These are phyloP conservation scores for Phylloscopus trochiloides DNA, from an alignment of 2,113 vertebrate genomes.

Conservation along the genomic window DNA sequence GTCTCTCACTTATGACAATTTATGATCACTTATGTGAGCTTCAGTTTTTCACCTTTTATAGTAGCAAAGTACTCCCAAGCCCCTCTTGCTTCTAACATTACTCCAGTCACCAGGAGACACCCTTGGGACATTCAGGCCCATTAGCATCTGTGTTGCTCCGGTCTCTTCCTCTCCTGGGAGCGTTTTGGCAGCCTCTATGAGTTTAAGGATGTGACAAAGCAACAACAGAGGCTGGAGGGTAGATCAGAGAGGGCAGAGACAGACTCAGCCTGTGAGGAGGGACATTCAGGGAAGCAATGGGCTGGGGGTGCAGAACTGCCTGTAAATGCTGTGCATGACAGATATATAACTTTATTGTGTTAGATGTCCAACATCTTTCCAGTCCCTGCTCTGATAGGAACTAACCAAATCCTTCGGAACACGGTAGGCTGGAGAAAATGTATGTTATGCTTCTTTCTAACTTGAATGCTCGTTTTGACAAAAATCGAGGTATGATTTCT, in stretches of 20 bases:
- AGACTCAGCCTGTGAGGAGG: not conserved
- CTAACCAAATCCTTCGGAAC: not conserved
- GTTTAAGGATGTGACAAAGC: not conserved
- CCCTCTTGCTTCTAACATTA: not conserved
- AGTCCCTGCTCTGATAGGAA: not conserved
- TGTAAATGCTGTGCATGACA: not conserved
- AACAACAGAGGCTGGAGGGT: not conserved
- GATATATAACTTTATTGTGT: fast-evolving
- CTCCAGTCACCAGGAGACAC: not conserved
- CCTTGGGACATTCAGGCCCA: not conserved
- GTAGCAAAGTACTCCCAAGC: not conserved
- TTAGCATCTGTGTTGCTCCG: not conserved
- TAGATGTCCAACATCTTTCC: not conserved
- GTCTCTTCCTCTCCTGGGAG: not conserved
- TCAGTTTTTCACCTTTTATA: not conserved
- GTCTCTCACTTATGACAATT: not conserved
- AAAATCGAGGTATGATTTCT: not conserved
- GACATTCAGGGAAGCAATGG: not conserved
- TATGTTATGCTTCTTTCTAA: not conserved
- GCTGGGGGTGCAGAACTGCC: not conserved
- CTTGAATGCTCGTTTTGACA: not conserved
- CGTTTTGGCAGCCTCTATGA: fast-evolving
- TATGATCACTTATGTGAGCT: fast-evolving
- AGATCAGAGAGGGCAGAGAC: not conserved
- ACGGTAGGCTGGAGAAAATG: fast-evolving